Base-by-base conservation (phyloP, 2,888 invertebrate genomes). In the Furcula furcula region DNA sequence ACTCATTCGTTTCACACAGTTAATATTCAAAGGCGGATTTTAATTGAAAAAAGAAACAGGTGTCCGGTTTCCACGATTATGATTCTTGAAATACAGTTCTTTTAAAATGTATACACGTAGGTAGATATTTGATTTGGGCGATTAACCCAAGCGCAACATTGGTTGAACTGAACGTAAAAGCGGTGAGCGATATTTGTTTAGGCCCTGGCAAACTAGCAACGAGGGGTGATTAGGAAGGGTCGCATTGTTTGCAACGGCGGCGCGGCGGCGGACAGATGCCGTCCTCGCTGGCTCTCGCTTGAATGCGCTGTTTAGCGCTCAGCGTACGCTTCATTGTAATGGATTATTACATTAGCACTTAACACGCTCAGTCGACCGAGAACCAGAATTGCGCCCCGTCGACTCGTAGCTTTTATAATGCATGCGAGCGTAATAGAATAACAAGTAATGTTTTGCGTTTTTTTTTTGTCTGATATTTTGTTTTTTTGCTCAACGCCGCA, bases 271-370 rank as follows among this genome's bases (percentile, higher is more conserved):
- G 85, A 77, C 87, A 88, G 87, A 86, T 87, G 87, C 81, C 81
- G 73, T 68, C 67, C 64, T 55, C 48, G 57, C 62, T 62, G 64
- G 58, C 68, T 80, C 74, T 76, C 75, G 83, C 76, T 79, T 76
- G 76, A 86, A 85, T 83, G 83, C 83, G 83, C 85, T 87, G 82
- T 87, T 87, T 87, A 86, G 83, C 82, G 82, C 76, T 77, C 81
- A 81, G 76, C 75, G 78, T 77, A 73, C 74, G 81, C 76, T 85
- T 81, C 82, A 86, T 86, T 87, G 82, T 87, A 85, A 85, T 87
- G 81, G 82, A 87, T 87, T 87, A 87, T 87, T 85, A 86, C 86
- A 88, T 88, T 88, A 87, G 80, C 87, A 86, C 85, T 87, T 83
- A 86, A 81, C 82, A 81, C 75, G 86, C 84, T 82, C 78, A 76